A percentile compares a stretch with the other conserved stretches of the same genome.
phyloP scores from a whole-genome alignment of 1,140 invertebrate species.

The Trissolcus basalis region DNA sequence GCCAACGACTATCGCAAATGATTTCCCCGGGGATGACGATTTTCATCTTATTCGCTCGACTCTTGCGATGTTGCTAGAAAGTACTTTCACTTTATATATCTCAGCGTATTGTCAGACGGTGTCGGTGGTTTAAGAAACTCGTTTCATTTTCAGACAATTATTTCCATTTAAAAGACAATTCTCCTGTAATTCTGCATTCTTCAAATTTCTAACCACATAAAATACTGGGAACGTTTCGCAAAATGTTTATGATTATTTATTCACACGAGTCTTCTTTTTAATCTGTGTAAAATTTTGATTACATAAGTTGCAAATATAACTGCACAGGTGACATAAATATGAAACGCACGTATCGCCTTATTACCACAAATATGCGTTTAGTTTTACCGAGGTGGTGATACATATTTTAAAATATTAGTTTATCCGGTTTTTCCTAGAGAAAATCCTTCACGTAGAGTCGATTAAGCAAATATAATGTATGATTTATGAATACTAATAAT shows the following conservation, averaged over 20 bases:
- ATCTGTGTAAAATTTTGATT: no score
- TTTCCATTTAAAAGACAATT: not conserved
- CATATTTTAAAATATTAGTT: conserved; percentile 32
- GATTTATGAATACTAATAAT: conserved; percentile 52
- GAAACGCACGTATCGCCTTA: no score
- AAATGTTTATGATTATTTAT: no score
- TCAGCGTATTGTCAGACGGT: conserved; percentile 37
- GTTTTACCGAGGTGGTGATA: conserved; percentile 11
- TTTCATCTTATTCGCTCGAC: conserved; percentile 67
- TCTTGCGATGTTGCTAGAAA: conserved; percentile 64
- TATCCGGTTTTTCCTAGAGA: conserved; percentile 7
- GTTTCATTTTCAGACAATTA: conserved; percentile 25
- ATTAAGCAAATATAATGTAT: conserved; percentile 52
- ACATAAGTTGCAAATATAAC: no score
- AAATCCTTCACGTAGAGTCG: conserved; percentile 23
- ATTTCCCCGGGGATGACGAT: conserved; percentile 73
- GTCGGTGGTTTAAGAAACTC: conserved; percentile 20
- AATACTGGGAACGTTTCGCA: no score
- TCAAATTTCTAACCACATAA: conserved; percentile 4
- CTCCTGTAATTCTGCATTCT: not conserved
- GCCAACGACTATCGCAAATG: conserved; percentile 61
- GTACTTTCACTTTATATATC: conserved; percentile 49
- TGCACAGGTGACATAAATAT: no score
- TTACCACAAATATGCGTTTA: conserved; percentile 22
- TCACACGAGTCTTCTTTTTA: no score